These are phyloP conservation scores for Tragelaphus eurycerus DNA, from an alignment of 2,797 vertebrate species.

Conservation along the genomic window DNA sequence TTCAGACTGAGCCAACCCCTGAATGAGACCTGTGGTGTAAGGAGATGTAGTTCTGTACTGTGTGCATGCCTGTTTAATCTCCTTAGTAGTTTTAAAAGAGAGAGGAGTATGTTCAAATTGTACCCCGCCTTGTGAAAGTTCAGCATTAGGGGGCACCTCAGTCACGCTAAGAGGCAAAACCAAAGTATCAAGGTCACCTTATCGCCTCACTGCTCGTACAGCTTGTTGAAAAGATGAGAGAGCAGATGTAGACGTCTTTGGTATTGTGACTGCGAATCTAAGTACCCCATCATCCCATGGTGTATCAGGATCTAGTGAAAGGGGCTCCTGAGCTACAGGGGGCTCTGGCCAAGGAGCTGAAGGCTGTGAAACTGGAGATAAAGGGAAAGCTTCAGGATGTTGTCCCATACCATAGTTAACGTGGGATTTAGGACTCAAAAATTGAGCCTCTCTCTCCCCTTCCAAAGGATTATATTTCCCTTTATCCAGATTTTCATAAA, in stretches of 20 bases:
- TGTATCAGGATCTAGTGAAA: not conserved
- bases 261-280: not conserved
- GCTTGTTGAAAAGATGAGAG: not conserved
- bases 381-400: not conserved
- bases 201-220: fast-evolving
- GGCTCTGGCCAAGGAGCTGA: not conserved
- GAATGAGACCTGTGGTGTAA: no score
- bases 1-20: no score
- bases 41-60: no score
- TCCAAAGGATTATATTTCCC: not conserved
- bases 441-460: not conserved
- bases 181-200: not conserved
- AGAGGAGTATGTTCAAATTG: not conserved
- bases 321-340: not conserved
- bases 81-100: not conserved
- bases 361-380: not conserved
- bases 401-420: not conserved
- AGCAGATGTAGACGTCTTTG: not conserved
- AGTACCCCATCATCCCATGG: not conserved
- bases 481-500: not conserved
- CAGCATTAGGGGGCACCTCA: not conserved
- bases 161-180: not conserved
- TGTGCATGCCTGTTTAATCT: no score
- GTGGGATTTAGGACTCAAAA: not conserved
- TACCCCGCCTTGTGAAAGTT: not conserved